Base-by-base conservation (phyloP, 2,113 vertebrate species). In the Monopterus albus region DNA sequence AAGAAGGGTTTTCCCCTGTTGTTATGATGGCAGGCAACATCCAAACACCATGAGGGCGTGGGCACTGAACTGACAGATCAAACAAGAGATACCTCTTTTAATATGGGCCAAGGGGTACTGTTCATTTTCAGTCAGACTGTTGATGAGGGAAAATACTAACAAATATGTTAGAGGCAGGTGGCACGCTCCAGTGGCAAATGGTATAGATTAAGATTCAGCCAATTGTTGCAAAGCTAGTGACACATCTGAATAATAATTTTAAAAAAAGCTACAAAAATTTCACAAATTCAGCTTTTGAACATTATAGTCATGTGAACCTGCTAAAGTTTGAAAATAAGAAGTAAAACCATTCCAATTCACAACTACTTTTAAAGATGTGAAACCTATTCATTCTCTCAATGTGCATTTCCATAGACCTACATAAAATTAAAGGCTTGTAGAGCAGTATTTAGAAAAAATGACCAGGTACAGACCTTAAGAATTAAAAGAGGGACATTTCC, bases 401-500 rank as follows among this genome's bases (percentile, higher is more conserved):
- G 51, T 40, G 43, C 14, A 61, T 75, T 66, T 79, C 60, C 60
- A 68, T 53, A 67, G 23, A 64, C 38, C 35, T 21, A 31, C 23
- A 18, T 52, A 7, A 78, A 87, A 87, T 84, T 42, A 76, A 83
- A 67, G 88, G 78, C 35, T 64, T 67, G 39, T 72, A 73, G 63
- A 75, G 63, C 39, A 70, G 62, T 57, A 46, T 77, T 83, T 74
- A 74, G 26, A 76, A 72, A 67, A 88, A 83, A 85, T 88, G 33
- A 78, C 66, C 79, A 83, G 83, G 73, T 86, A 59, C 3, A 12
- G 43, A 61, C 39, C 65, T 72, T 72, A 70, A 21, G 12, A 75
- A 82, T 79, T 58, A 73, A 85, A 88, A 65, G 43, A 60, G 29
- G 42, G 75, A 78, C 43, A 45, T 78, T 58, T 35, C 50, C 47